Conservation (phyloP, 2,797 vertebrate species). For the Chrosomus eos region DNA sequence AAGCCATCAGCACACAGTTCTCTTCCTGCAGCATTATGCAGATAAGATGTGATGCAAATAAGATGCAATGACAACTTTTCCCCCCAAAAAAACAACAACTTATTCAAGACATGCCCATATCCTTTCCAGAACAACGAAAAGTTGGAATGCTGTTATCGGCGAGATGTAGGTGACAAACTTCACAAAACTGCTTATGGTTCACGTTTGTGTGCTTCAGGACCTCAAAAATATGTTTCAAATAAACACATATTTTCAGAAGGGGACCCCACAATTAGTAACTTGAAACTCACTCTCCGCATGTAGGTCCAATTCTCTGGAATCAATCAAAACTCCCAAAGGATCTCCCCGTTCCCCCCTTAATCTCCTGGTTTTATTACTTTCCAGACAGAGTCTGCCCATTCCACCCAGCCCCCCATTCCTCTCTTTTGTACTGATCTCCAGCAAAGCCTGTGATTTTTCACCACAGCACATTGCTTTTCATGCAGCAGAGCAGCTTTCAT, state of each 20-base stretch:
- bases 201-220: slow-evolving; percentile 51
- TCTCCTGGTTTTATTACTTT: slow-evolving; percentile 88
- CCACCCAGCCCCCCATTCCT: slow-evolving; percentile 81
- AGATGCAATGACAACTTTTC: slow-evolving; percentile 59
- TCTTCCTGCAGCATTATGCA: slow-evolving; percentile 71
- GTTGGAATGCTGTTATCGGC: neutral
- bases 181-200: slow-evolving; percentile 40
- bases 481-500: slow-evolving; percentile 79
- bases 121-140: neutral
- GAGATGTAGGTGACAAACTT: slow-evolving; percentile 35
- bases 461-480: slow-evolving; percentile 76
- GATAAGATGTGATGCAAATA: slow-evolving; percentile 75
- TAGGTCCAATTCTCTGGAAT: slow-evolving; percentile 84
- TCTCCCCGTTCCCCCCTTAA: slow-evolving; percentile 80
- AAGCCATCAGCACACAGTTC: slow-evolving; percentile 74
- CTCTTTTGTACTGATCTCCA: slow-evolving; percentile 83
- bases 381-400: slow-evolving; percentile 80
- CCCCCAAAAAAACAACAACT: neutral
- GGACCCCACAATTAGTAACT: slow-evolving; percentile 83
- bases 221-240: slow-evolving; percentile 76
- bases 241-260: slow-evolving; percentile 79
- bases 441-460: slow-evolving; percentile 76
- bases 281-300: slow-evolving; percentile 75
- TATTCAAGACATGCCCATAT: neutral
- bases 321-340: slow-evolving; percentile 84